phyloP scores from a whole-genome alignment of 2,113 vertebrate genomes.

The Caretta caretta region DNA sequence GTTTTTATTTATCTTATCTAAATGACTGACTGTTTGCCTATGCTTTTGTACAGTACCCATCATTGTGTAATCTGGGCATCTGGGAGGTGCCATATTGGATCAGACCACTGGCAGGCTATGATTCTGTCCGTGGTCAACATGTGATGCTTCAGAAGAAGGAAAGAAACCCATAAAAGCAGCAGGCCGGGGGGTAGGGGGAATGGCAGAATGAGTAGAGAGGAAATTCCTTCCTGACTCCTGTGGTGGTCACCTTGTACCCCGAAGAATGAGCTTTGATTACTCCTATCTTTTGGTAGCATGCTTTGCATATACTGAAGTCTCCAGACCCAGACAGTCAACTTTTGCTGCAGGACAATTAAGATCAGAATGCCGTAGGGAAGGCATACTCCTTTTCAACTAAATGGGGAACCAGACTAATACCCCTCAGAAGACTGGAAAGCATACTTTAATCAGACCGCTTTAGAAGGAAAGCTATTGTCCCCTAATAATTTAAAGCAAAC shows the following conservation, averaged over 20 bases:
- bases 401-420: not conserved
- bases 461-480: not conserved
- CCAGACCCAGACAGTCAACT: not conserved
- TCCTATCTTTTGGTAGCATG: accelerated
- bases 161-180: not conserved
- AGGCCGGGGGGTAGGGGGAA: not conserved
- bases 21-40: not conserved
- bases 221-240: not conserved
- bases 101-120: not conserved
- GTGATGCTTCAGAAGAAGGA: accelerated
- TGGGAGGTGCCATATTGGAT: not conserved
- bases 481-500: not conserved
- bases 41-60: not conserved
- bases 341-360: not conserved
- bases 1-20: not conserved
- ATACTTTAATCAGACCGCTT: not conserved
- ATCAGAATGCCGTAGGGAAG: accelerated
- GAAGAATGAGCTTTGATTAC: not conserved
- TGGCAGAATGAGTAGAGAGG: not conserved
- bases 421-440: accelerated
- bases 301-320: not conserved
- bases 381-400: not conserved
- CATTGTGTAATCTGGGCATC: not conserved
- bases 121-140: not conserved
- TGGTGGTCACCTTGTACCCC: not conserved